Conservation (phyloP, 2,888 invertebrate species). For the Dexiosoma caninum region DNA sequence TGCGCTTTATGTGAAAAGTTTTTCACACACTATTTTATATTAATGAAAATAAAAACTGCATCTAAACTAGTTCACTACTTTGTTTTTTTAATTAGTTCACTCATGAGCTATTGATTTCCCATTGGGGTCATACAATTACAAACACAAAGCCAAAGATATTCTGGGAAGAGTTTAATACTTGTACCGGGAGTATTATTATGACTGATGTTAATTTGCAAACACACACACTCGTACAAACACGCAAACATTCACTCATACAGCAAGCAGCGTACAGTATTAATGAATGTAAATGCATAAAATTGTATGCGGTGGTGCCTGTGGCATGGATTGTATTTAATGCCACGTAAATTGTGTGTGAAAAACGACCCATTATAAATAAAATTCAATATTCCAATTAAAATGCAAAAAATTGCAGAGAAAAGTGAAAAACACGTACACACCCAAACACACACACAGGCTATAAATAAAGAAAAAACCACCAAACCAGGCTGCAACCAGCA, state of each 20-base stretch:
- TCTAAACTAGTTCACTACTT: slow-evolving; percentile 13
- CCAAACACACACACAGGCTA: too few relatives aligned
- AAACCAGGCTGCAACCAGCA: neutral
- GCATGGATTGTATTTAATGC: slow-evolving; percentile 32
- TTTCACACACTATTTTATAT: neutral
- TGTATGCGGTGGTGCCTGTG: slow-evolving; percentile 10
- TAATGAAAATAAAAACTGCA: neutral
- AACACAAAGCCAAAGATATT: neutral
- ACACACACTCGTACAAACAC: neutral
- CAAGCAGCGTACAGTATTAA: neutral
- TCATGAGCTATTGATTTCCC: slow-evolving; percentile 18
- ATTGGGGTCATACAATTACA: slow-evolving; percentile 31
- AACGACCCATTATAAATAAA: slow-evolving; percentile 55
- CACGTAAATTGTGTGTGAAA: slow-evolving; percentile 58
- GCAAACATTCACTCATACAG: neutral
- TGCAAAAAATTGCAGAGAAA: slow-evolving; percentile 9
- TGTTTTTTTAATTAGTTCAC: slow-evolving; percentile 2
- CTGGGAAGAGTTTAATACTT: slow-evolving; percentile 19
- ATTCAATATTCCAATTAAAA: slow-evolving; percentile 61
- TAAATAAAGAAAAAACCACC: slow-evolving; percentile 34
- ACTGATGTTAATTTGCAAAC: slow-evolving; percentile 16
- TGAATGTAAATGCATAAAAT: slow-evolving; percentile 14
- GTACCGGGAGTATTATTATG: slow-evolving; percentile 16
- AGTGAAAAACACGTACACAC: neutral
- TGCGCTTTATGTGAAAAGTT: neutral